These are phyloP conservation scores for Murina feae DNA, from an alignment of 2,113 vertebrate species.

Conservation along the genomic window DNA sequence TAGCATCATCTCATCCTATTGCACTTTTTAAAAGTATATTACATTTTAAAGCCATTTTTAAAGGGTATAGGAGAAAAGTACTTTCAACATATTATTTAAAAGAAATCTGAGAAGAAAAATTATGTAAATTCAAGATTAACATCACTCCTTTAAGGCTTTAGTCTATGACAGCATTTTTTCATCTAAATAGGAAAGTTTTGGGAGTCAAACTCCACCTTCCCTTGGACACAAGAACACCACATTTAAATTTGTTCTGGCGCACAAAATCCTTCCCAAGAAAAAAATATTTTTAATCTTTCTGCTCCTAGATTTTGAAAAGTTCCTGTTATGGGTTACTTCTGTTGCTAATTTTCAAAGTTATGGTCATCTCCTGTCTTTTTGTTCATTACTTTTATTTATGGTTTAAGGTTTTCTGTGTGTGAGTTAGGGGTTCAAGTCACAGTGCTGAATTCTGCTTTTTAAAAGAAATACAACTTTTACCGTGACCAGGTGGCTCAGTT, in stretches of 20 bases:
- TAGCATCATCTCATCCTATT: neutral
- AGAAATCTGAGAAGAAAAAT: neutral
- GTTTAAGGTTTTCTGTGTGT: neutral
- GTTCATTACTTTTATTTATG: neutral
- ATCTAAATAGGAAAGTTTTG: neutral
- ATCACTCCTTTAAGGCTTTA: constrained; percentile 30
- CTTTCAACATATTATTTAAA: constrained; percentile 13
- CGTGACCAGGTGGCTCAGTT: neutral
- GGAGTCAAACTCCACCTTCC: neutral
- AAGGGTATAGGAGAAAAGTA: constrained; percentile 28
- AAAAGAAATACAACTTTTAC: neutral
- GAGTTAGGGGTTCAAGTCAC: constrained; percentile 20
- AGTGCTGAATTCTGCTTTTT: constrained; percentile 11
- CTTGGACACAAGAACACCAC: neutral
- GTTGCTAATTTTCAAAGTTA: neutral
- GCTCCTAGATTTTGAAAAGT: neutral
- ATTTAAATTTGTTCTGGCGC: neutral
- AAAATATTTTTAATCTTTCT: neutral
- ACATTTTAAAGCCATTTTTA: constrained; percentile 51
- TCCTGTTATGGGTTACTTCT: neutral
- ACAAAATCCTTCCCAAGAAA: neutral
- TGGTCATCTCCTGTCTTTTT: neutral
- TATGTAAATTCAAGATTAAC: neutral
- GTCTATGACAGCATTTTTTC: neutral
- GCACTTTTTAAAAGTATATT: constrained; percentile 36